Conservation (phyloP, 1,140 invertebrate genomes). For the Trichonephila clavipes region DNA sequence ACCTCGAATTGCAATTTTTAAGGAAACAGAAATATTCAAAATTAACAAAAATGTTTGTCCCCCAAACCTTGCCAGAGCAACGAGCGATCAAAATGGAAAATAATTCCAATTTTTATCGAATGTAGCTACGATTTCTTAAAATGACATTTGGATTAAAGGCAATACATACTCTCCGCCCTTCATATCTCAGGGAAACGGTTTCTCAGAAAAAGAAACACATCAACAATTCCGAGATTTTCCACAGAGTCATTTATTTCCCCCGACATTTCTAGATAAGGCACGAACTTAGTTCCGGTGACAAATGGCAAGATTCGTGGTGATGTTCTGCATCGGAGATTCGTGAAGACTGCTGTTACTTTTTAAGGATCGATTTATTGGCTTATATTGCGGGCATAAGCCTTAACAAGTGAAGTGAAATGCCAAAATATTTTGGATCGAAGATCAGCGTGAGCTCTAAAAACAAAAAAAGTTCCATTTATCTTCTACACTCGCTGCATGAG, state of each 20-base stretch:
- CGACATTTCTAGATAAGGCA: conserved; percentile 30
- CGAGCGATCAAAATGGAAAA: neutral
- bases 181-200: neutral
- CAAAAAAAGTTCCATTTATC: neutral
- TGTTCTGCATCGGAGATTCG: neutral
- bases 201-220: conserved; percentile 27
- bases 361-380: conserved; percentile 19
- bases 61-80: neutral
- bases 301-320: conserved; percentile 8
- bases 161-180: neutral
- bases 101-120: neutral
- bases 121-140: neutral
- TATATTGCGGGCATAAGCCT: neutral
- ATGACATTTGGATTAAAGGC: neutral
- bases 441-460: neutral
- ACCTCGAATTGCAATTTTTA: too few relatives aligned
- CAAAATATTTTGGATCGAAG: neutral
- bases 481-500: too few relatives aligned
- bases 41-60: too few relatives aligned
- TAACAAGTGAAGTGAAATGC: neutral
- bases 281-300: conserved; percentile 21
- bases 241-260: conserved; percentile 33
- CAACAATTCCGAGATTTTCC: conserved; percentile 43
- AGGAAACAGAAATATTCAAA: too few relatives aligned
- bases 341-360: neutral